These are phyloP conservation scores for Eulacestoma nigropectus DNA, from an alignment of 2,113 vertebrate species.

Conservation along the genomic window DNA sequence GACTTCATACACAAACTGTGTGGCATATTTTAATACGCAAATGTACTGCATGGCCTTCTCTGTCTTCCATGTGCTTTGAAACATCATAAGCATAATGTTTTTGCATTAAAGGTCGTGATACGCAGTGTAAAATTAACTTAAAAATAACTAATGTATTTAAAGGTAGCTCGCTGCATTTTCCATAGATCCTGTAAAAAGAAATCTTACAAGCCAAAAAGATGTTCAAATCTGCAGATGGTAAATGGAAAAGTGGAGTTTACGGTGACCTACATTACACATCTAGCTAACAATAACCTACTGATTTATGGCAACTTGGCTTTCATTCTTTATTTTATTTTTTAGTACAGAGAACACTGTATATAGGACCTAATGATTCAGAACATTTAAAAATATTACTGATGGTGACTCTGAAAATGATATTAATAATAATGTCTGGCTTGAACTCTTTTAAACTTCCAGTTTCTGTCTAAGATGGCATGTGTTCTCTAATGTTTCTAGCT, in stretches of 20 bases:
- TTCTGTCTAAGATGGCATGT: neutral
- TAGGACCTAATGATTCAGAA: neutral
- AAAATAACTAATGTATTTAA: neutral
- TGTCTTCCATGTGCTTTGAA: neutral
- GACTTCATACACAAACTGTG: neutral
- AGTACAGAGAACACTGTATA: neutral
- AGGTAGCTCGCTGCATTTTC: neutral
- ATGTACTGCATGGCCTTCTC: neutral
- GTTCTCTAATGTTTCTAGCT: neutral
- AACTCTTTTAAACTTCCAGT: neutral
- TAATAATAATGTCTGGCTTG: neutral
- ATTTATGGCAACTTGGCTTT: neutral
- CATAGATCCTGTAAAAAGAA: neutral
- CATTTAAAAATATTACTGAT: neutral
- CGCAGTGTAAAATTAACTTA: neutral
- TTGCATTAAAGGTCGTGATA: neutral
- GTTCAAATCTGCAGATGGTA: neutral
- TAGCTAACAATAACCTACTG: neutral
- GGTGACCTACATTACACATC: neutral
- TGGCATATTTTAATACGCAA: neutral
- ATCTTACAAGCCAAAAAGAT: neutral
- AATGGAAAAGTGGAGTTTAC: neutral
- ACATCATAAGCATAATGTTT: neutral
- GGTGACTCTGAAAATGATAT: neutral
- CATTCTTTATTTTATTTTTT: neutral